Percentiles rank a stretch among this genome's conserved stretches.
Evolutionary conservation across 2,797 vertebrate genomes (phyloP).

Genomic region (Gymnodraco acuticeps): DNA sequence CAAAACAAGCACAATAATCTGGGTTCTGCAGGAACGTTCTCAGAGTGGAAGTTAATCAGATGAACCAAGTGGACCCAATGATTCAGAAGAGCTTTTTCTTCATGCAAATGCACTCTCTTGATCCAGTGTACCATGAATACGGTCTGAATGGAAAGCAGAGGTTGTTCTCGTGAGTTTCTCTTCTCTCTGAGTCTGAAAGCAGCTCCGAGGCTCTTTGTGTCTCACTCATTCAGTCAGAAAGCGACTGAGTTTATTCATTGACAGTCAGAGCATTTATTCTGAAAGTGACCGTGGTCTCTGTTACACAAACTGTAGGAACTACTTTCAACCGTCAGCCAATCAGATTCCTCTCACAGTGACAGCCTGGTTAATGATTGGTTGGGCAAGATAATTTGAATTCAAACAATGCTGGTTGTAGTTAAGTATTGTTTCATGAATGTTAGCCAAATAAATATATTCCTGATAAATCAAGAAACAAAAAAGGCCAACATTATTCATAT

Average conservation of each 20-base stretch:
- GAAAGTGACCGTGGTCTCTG: slow-evolving; percentile 25
- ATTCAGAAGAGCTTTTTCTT: neutral
- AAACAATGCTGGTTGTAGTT: slow-evolving; percentile 14
- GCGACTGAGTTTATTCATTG: slow-evolving; percentile 48
- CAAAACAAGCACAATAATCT: too few species aligned
- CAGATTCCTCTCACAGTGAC: slow-evolving; percentile 4
- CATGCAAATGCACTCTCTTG: neutral
- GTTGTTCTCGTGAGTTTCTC: neutral
- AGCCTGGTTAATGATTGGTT: slow-evolving; percentile 32
- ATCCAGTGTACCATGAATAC: slow-evolving; percentile 18
- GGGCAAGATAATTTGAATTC: slow-evolving; percentile 29
- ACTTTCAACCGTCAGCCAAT: slow-evolving; percentile 30
- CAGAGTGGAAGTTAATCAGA: too few species aligned
- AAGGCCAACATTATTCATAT: too few species aligned
- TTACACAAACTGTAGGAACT: neutral
- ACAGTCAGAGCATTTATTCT: slow-evolving; percentile 36
- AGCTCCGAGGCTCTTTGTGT: slow-evolving; percentile 32
- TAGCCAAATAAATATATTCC: neutral
- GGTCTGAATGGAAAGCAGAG: slow-evolving; percentile 5
- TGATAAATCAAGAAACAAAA: too few species aligned
- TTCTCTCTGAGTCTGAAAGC: slow-evolving; percentile 20
- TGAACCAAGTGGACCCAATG: neutral
- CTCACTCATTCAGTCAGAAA: slow-evolving; percentile 26
- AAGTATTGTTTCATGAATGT: neutral
- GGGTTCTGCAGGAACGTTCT: too few species aligned